phyloP scores from a whole-genome alignment of 2,888 invertebrate genomes.

The Cryptocheilus praepositus region DNA sequence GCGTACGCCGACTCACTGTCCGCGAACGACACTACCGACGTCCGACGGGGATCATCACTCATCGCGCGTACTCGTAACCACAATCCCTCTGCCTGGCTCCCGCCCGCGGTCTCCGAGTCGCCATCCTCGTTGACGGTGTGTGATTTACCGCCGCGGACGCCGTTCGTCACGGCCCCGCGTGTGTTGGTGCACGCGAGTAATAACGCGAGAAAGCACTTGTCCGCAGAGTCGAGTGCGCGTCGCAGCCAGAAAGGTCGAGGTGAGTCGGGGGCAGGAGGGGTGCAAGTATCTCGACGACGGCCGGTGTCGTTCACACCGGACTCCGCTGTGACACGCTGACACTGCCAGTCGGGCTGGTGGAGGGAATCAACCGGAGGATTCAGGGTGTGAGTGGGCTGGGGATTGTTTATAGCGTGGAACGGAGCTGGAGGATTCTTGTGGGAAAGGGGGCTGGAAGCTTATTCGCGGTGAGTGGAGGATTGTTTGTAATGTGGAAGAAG shows the following conservation, averaged over 20 bases:
- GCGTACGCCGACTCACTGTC: conserved; percentile 16
- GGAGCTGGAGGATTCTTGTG: too few species aligned
- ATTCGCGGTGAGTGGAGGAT: too few species aligned
- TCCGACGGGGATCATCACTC: conserved; percentile 39
- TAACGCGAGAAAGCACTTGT: conserved; percentile 1
- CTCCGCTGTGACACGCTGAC: too few species aligned
- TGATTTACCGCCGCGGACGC: neutral
- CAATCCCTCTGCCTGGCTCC: neutral
- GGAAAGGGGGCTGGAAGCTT: too few species aligned
- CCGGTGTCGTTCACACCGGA: neutral
- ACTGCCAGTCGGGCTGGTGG: neutral
- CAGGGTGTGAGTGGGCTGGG: conserved; percentile 1
- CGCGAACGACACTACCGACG: conserved; percentile 11
- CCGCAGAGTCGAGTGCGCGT: neutral
- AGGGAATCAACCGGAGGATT: neutral
- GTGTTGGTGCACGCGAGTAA: neutral
- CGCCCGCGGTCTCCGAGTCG: neutral
- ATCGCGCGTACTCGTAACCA: conserved; percentile 39
- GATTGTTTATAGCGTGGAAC: too few species aligned
- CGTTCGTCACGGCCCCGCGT: neutral
- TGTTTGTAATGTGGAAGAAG: too few species aligned
- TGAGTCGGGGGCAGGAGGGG: neutral
- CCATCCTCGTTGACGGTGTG: neutral
- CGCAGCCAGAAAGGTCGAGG: neutral
- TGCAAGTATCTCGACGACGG: neutral